Evolutionary conservation across 2,888 invertebrate species (phyloP), one percentile per base, ranked within the genome.

Genomic region (Agonum fuliginosum): DNA sequence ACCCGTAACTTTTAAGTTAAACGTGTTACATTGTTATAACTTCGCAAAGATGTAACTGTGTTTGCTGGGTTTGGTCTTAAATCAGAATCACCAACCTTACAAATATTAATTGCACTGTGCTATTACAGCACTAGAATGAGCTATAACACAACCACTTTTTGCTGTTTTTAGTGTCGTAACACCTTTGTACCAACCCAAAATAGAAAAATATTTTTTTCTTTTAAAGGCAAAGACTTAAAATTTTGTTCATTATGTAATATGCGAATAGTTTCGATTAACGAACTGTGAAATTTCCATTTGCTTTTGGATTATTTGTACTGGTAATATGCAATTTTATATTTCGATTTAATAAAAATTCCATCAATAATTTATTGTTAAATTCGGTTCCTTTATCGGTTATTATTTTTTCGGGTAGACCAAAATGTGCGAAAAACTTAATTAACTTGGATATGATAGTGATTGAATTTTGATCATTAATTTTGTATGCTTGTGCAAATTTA

Each of bases 351-450:
- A 41, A 10, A 10, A 41, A 41, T 41, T 41, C 3, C 12, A 12
- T n/a, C n/a, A n/a, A 41, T 41, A 41, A 41, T 41, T 41, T 41
- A 10, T 41, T 41, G 12, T 5, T 41, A 41, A 41, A 41, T 10
- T 41, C 3, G 8, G 37, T 41, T 5, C 37, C 37, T 41, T 41
- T 41, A 41, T 41, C 37, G 37, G 37, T 41, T 41, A 41, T 5
- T 41, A 41, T 5, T 10, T 5, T 41, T 41, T 41, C 37, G 10
- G 37, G 37, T 41, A 41, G 12, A 12, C 37, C 37, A 41, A 41
- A 41, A 41, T 41, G 37, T 41, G 37, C 8, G 37, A 41, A 41
- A n/a, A 41, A 62, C 14, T 62, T 62, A 22, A 27, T 62, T 62
- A 58, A 27, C 19, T 58, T 58, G 4, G 22, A 24, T 58, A 58